Percentiles rank a stretch among this genome's conserved stretches.
These are phyloP conservation scores for Drosophila busckii DNA, from an alignment of 1,140 invertebrate genomes.

Conservation along the genomic window DNA sequence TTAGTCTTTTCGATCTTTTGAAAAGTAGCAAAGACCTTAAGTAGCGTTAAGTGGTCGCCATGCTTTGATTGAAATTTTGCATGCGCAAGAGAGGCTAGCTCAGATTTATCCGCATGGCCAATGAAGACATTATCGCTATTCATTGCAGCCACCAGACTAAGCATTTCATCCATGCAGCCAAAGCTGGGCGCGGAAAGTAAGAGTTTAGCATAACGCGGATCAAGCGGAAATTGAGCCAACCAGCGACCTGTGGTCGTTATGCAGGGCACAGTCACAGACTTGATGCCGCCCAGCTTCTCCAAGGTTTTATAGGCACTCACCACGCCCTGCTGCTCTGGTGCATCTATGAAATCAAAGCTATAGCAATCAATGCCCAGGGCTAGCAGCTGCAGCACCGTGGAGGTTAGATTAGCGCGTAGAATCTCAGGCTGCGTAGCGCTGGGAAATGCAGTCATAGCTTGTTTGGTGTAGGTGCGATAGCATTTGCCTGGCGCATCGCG, in stretches of 20 bases:
- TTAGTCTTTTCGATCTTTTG: conserved; percentile 87
- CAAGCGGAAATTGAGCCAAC: conserved; percentile 95
- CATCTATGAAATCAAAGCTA: conserved; percentile 95
- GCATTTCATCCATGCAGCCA: conserved; percentile 89
- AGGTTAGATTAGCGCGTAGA: conserved; percentile 80
- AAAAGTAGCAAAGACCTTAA: conserved; percentile 93
- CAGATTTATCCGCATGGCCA: conserved; percentile 81
- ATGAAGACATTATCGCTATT: conserved; percentile 83
- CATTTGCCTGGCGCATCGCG: conserved; percentile 90
- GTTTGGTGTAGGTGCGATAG: conserved; percentile 89
- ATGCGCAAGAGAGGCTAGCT: conserved; percentile 84
- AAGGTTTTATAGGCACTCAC: conserved; percentile 85
- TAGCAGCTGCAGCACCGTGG: conserved; percentile 84
- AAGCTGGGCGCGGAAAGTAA: conserved; percentile 88
- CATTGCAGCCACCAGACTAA: conserved; percentile 82
- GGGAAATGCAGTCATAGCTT: conserved; percentile 83
- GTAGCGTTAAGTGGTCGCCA: conserved; percentile 95
- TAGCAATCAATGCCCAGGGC: conserved; percentile 90
- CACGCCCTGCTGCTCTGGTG: conserved; percentile 86
- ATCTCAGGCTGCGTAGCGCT: conserved; percentile 91
- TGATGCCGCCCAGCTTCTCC: conserved; percentile 87
- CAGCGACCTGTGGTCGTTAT: conserved; percentile 90
- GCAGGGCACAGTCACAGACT: conserved; percentile 62
- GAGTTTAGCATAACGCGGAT: conserved; percentile 93
- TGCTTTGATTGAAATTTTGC: conserved; percentile 91